Evolutionary conservation across 1,140 invertebrate genomes (phyloP), one percentile per base, ranked within the genome.

Genomic region (Grapholita molesta): DNA sequence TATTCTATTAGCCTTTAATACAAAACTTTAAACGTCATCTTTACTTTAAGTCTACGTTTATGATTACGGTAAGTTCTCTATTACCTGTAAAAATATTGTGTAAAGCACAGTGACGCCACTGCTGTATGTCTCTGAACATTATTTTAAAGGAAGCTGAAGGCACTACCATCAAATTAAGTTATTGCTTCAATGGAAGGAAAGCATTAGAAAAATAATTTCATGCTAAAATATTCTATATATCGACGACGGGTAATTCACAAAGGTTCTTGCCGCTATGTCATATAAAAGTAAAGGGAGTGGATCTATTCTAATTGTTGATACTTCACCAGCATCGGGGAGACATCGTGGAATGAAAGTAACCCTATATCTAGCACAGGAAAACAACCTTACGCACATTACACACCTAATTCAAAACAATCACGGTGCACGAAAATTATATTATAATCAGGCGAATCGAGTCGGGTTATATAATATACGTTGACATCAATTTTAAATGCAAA

Each of bases 21-120:
- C 79, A 91, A 89, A 89, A 87, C 85, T 84, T 70, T 83, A 85
- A 83, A 83, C 79, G 84, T 84, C 82, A 76, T 81, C 77, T 83
- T 83, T 81, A 84, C 75, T 80, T 89, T 89, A 89, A 77, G 74
- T 77, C 86, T 89, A 90, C 78, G 78, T 89, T 85, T 88, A 86
- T 83, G 85, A 89, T 86, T 88, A 91, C 83, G 86, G 86, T 91
- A 88, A 88, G 85, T 85, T 89, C 73, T 80, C 85, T 88, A 85
- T 86, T 83, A 89, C 83, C 82, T 88, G 88, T 91, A 91, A 89
- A 90, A 91, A 89, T 91, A 91, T 88, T 73, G 76, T 83, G 82
- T 89, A 85, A 90, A 90, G 88, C 88, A 89, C 80, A 85, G 55
- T 61, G 55, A 61, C 79, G 86, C 85, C 81, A 83, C 83, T 84